Conservation (phyloP, 1,140 invertebrate genomes). For the Aphelinus atriplicis region DNA sequence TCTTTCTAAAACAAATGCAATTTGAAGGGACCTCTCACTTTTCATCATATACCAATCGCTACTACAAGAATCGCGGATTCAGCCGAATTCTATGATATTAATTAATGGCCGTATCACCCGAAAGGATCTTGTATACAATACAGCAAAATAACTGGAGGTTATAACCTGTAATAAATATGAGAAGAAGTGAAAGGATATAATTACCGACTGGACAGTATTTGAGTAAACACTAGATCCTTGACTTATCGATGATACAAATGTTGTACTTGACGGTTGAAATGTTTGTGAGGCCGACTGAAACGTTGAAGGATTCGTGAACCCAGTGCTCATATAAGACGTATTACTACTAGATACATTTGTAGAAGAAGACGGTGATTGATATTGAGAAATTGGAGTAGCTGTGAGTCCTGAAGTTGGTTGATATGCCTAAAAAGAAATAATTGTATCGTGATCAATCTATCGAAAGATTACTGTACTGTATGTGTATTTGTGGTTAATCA, state of each 20-base stretch:
- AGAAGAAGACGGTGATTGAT: conserved; percentile 57
- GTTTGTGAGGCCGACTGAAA: conserved; percentile 59
- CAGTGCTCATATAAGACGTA: conserved; percentile 57
- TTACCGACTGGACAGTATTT: conserved; percentile 61
- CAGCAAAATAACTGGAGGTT: too few relatives aligned
- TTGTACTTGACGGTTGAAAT: conserved; percentile 63
- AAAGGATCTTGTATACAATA: too few relatives aligned
- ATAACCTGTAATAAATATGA: too few relatives aligned
- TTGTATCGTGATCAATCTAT: neutral
- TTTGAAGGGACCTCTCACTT: too few relatives aligned
- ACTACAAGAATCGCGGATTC: too few relatives aligned
- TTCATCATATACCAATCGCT: too few relatives aligned
- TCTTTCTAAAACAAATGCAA: too few relatives aligned
- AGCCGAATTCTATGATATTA: too few relatives aligned
- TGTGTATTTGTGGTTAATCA: too few relatives aligned
- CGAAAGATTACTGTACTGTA: too few relatives aligned
- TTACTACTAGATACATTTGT: conserved; percentile 59
- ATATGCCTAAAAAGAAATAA: conserved; percentile 51
- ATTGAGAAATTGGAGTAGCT: conserved; percentile 61
- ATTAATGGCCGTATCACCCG: too few relatives aligned
- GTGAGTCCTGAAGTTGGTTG: conserved; percentile 58
- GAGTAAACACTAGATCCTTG: conserved; percentile 60
- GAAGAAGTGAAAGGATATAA: neutral
- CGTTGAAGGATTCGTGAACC: conserved; percentile 59
- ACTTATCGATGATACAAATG: conserved; percentile 61